phyloP scores from a whole-genome alignment of 1,140 invertebrate genomes.

The Conus ventricosus region DNA sequence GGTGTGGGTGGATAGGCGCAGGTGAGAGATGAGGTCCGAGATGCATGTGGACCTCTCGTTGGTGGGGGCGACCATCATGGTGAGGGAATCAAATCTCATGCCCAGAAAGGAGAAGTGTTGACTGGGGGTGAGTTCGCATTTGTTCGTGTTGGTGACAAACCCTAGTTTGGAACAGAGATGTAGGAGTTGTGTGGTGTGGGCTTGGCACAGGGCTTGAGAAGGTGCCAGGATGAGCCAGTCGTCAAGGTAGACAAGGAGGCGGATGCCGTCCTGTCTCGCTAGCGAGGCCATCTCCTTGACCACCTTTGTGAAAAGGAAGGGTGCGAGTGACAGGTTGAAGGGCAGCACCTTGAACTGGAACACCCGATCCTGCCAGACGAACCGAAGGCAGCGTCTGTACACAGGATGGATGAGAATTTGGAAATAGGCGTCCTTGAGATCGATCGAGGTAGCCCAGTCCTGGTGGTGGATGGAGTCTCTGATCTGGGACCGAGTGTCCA shows the following conservation, averaged over 20 bases:
- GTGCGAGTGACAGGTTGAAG: not conserved
- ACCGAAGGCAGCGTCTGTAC: not conserved
- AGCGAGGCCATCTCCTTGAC: not conserved
- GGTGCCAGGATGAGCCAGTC: not conserved
- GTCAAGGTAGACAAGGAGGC: not conserved
- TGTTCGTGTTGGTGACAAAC: not conserved
- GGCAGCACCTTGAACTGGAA: not conserved
- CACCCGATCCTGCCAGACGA: not conserved
- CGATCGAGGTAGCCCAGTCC: not conserved
- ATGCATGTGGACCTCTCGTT: too few species aligned
- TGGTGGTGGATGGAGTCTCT: not conserved
- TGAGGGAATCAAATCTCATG: not conserved
- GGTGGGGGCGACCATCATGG: not conserved
- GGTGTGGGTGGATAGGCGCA: too few species aligned
- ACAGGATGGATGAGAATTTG: not conserved
- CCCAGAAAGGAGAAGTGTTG: not conserved
- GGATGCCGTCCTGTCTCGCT: not conserved
- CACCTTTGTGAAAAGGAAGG: not conserved
- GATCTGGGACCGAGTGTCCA: not conserved
- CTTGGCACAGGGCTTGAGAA: not conserved
- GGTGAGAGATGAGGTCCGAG: too few species aligned
- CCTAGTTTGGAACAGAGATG: not conserved
- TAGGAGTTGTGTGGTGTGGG: not conserved
- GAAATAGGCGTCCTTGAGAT: slow-evolving; percentile 4
- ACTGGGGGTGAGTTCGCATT: not conserved